Evolutionary conservation across 2,113 vertebrate species (phyloP).

Genomic region (Anguilla rostrata): DNA sequence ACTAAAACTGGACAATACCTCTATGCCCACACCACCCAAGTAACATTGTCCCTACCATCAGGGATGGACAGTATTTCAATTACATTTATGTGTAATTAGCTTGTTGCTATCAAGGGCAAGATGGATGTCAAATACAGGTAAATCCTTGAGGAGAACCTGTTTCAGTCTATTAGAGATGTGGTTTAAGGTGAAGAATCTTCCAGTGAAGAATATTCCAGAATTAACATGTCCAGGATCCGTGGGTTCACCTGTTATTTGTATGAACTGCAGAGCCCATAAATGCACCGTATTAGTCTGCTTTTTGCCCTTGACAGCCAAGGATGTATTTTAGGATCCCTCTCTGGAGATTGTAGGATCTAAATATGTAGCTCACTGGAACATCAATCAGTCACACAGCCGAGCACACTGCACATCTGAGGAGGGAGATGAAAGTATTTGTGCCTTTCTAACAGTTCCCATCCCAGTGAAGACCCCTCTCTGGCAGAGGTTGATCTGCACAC

Average conservation of each 20-base stretch:
- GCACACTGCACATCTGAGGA: slow-evolving; percentile 8
- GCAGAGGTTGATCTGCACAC: neutral
- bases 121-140: too few species aligned
- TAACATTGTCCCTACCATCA: too few species aligned
- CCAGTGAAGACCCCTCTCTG: neutral
- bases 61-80: too few species aligned
- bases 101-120: too few species aligned
- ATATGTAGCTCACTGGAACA: slow-evolving; percentile 18
- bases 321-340: slow-evolving; percentile 26
- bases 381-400: neutral
- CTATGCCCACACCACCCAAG: too few species aligned
- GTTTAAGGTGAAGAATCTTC: too few species aligned
- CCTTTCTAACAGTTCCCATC: neutral
- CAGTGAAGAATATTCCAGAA: too few species aligned
- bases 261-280: slow-evolving; percentile 22
- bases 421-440: neutral
- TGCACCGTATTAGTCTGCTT: slow-evolving; percentile 32
- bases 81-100: too few species aligned
- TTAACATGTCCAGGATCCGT: neutral
- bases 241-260: neutral
- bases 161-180: too few species aligned
- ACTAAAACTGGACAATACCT: too few species aligned
- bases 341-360: slow-evolving; percentile 31
- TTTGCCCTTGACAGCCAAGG: slow-evolving; percentile 1
- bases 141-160: too few species aligned